A percentile compares a stretch with the other conserved stretches of the same genome.
These are phyloP conservation scores for Ctenopoma kingsleyae DNA, from an alignment of 2,797 vertebrate species.

Conservation along the genomic window DNA sequence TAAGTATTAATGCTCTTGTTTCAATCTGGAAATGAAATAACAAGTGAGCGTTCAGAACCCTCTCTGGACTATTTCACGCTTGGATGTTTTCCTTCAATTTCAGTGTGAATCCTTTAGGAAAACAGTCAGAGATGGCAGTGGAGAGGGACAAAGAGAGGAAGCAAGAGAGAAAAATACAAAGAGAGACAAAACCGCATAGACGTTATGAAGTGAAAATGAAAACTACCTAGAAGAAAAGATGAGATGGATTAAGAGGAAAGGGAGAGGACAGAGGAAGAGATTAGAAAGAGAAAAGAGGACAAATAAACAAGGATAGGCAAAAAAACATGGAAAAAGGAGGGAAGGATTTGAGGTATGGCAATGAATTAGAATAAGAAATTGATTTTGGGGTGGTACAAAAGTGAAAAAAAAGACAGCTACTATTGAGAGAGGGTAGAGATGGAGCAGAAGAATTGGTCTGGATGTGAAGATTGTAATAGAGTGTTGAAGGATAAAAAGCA, in stretches of 20 bases:
- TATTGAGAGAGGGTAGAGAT: conserved; percentile 34
- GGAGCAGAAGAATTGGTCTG: conserved; percentile 38
- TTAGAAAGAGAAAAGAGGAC: not conserved
- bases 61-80: conserved; percentile 83
- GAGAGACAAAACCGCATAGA: conserved; percentile 44
- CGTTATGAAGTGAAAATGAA: conserved; percentile 47
- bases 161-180: conserved; percentile 31
- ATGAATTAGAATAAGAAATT: conserved; percentile 41
- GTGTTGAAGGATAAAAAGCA: conserved; percentile 26
- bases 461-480: conserved; percentile 34
- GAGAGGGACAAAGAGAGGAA: conserved; percentile 36
- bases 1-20: conserved; percentile 82
- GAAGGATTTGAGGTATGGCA: conserved; percentile 13
- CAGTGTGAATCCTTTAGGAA: conserved; percentile 71
- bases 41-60: conserved; percentile 72
- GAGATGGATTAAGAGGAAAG: conserved; percentile 18
- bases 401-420: conserved; percentile 7
- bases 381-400: conserved; percentile 38
- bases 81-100: conserved; percentile 81
- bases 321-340: not conserved
- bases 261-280: conserved; percentile 11
- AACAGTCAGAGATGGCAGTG: conserved; percentile 58
- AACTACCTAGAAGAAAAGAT: conserved; percentile 24
- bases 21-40: conserved; percentile 81
- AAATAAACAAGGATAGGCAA: not conserved